Conservation (phyloP, 2,113 vertebrate species). For the Alligator sinensis region DNA sequence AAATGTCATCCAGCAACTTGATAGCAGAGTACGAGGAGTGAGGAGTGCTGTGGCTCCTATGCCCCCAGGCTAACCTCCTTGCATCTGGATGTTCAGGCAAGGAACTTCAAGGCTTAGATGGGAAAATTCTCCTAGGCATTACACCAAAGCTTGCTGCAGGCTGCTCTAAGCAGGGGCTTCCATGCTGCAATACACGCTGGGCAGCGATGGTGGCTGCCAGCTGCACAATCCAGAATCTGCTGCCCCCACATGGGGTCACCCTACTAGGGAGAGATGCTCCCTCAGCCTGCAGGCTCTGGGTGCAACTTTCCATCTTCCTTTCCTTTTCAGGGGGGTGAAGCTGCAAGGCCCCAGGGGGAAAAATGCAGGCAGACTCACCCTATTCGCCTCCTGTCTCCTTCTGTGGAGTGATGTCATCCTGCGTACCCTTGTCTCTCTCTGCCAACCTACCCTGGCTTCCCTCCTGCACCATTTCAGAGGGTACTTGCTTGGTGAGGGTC, state of each 20-base stretch:
- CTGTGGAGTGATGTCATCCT: neutral
- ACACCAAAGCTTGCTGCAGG: neutral
- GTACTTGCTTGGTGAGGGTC: rapidly evolving
- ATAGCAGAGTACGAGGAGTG: neutral
- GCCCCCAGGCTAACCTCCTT: neutral
- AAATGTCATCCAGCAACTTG: neutral
- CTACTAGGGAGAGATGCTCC: neutral
- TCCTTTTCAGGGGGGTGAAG: neutral
- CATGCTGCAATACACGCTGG: neutral
- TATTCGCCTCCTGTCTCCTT: neutral
- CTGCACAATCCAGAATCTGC: neutral
- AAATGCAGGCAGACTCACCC: slow-evolving; percentile 31
- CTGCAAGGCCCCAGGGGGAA: neutral
- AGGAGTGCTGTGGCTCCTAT: neutral
- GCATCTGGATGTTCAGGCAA: neutral
- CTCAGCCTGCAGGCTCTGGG: neutral
- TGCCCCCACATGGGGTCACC: neutral
- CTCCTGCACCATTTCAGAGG: rapidly evolving
- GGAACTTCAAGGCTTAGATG: neutral
- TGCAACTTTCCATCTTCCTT: neutral
- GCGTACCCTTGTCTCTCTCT: neutral
- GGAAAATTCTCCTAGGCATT: neutral
- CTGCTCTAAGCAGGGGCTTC: neutral
- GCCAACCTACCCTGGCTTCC: neutral
- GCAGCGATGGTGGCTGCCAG: neutral